Evolutionary conservation across 2,888 invertebrate genomes (phyloP).

Genomic region (Latrodectus elegans): DNA sequence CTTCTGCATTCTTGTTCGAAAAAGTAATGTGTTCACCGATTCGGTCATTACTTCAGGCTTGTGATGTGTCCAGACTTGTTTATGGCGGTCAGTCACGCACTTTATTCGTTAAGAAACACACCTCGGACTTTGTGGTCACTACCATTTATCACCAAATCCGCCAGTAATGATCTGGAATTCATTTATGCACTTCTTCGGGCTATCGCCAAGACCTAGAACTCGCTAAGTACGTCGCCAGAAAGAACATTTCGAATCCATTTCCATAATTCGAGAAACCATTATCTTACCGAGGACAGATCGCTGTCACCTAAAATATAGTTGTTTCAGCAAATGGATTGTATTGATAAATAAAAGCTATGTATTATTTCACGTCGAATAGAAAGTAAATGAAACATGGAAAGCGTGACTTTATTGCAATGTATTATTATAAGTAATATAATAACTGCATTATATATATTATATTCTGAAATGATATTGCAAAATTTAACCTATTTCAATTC

Average conservation of each 20-base stretch:
- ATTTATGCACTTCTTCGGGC: not conserved
- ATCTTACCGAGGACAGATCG: too few relatives aligned
- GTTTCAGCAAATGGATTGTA: too few relatives aligned
- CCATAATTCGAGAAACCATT: too few relatives aligned
- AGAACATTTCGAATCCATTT: constrained; percentile 2
- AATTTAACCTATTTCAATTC: too few relatives aligned
- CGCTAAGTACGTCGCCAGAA: not conserved
- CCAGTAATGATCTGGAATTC: not conserved
- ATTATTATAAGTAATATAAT: too few relatives aligned
- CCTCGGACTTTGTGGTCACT: constrained; percentile 23
- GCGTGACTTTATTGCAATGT: too few relatives aligned
- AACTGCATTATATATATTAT: too few relatives aligned
- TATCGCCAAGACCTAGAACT: not conserved
- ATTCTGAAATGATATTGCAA: too few relatives aligned
- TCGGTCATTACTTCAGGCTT: not conserved
- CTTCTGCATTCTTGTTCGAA: not conserved
- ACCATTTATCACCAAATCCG: constrained; percentile 3
- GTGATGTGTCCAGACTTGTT: constrained; percentile 16
- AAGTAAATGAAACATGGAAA: too few relatives aligned
- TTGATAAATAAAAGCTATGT: too few relatives aligned
- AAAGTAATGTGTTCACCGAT: not conserved
- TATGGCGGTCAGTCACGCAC: constrained; percentile 48
- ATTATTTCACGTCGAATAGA: too few relatives aligned
- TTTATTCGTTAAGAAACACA: constrained; percentile 41
- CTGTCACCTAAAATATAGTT: too few relatives aligned